phyloP scores from a whole-genome alignment of 2,888 invertebrate genomes.

The Ischnura elegans region DNA sequence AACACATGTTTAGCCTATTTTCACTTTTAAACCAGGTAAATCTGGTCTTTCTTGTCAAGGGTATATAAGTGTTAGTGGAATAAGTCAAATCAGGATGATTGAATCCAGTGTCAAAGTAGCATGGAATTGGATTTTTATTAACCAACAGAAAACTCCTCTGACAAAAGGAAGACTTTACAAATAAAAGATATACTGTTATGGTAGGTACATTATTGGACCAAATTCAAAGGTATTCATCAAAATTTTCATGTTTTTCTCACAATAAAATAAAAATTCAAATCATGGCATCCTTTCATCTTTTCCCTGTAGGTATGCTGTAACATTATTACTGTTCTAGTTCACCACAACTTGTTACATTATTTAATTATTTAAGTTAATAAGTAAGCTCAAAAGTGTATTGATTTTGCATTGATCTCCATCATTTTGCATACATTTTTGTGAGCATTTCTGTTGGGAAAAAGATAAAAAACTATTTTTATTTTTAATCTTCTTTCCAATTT shows the following conservation, averaged over 20 bases:
- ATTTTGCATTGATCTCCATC: conserved; percentile 36
- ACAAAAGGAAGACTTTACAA: conserved; percentile 57
- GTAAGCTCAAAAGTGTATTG: conserved; percentile 44
- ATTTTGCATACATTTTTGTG: neutral
- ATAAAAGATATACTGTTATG: conserved; percentile 37
- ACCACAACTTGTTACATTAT: neutral
- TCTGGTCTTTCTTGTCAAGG: neutral
- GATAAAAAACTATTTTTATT: conserved; percentile 64
- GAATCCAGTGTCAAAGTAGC: conserved; percentile 45
- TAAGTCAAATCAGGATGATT: conserved; percentile 27
- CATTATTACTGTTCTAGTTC: conserved; percentile 13
- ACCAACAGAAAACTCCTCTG: conserved; percentile 50
- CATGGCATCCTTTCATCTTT: conserved; percentile 9
- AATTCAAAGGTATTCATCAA: conserved; percentile 36
- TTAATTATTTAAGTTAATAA: conserved; percentile 11
- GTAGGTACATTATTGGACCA: conserved; percentile 23
- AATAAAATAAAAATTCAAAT: conserved; percentile 55
- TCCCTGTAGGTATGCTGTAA: conserved; percentile 54
- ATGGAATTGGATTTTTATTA: conserved; percentile 64
- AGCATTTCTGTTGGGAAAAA: conserved; percentile 49
- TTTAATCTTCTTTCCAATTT: conserved; percentile 45
- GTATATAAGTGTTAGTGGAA: neutral
- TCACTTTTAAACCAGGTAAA: neutral
- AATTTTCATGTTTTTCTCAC: conserved; percentile 29
- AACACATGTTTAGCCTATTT: neutral